These are phyloP conservation scores for Trissolcus japonicus DNA, from an alignment of 2,888 invertebrate species.

Conservation along the genomic window DNA sequence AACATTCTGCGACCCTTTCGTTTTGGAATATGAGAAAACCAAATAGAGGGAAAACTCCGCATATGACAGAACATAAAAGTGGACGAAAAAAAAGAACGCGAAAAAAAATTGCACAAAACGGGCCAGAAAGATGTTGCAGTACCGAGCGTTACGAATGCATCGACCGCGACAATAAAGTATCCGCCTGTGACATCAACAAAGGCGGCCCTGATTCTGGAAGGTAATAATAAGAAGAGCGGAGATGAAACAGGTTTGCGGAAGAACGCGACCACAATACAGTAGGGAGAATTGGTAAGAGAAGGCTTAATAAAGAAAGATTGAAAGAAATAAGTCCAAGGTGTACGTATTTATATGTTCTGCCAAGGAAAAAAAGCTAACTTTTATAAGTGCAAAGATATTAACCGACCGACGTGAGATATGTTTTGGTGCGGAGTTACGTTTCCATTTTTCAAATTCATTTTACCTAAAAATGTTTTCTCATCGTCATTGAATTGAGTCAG, in stretches of 20 bases:
- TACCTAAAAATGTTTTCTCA: too few species aligned
- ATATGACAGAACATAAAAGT: conserved; percentile 19
- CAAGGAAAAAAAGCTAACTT: too few species aligned
- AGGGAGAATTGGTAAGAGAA: conserved; percentile 34
- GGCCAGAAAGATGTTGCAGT: too few species aligned
- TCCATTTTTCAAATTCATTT: too few species aligned
- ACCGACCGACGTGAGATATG: too few species aligned
- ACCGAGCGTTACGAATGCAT: conserved; percentile 56
- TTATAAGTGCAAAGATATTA: too few species aligned
- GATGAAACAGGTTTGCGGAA: conserved; percentile 72
- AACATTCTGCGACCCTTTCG: neutral
- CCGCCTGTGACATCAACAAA: conserved; percentile 68
- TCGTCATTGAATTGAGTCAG: too few species aligned
- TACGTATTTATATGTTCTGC: neutral
- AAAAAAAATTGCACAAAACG: conserved; percentile 7
- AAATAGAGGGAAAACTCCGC: conserved; percentile 21
- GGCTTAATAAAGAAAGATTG: conserved; percentile 26
- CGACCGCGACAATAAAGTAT: conserved; percentile 68
- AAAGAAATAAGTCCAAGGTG: conserved; percentile 25
- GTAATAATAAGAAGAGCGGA: conserved; percentile 71
- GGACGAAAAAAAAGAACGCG: neutral
- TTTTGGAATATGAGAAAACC: neutral
- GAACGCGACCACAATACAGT: conserved; percentile 62
- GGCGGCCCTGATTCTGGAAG: conserved; percentile 59
- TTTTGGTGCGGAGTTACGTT: too few species aligned